phyloP scores from a whole-genome alignment of 2,113 vertebrate genomes.

The Eptesicus fuscus region DNA sequence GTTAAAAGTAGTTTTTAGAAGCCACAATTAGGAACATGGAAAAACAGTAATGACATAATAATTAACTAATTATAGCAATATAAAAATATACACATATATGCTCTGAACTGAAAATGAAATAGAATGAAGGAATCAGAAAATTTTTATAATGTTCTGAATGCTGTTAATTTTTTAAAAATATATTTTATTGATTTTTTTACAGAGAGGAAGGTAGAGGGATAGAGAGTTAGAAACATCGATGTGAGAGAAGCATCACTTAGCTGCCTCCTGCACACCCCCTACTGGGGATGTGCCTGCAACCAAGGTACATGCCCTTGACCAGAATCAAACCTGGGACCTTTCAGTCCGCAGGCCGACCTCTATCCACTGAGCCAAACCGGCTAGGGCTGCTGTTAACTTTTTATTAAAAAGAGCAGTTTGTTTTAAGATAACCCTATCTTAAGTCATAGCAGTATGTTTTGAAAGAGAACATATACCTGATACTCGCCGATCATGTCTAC shows the following conservation, averaged over 20 bases:
- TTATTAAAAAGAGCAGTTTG: background rate
- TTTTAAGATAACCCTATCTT: constrained; percentile 11
- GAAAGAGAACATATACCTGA: constrained; percentile 87
- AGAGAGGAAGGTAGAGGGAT: no score
- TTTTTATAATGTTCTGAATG: constrained; percentile 32
- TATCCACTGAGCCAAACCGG: no score
- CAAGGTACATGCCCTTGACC: no score
- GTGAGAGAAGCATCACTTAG: no score
- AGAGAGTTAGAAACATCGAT: no score
- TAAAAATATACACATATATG: constrained; percentile 22
- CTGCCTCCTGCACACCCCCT: no score
- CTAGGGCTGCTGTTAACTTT: background rate
- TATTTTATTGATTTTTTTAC: no score
- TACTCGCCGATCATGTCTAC: constrained; percentile 94
- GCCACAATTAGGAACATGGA: background rate
- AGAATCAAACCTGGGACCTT: no score
- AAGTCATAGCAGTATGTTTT: constrained; percentile 25
- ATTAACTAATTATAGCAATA: background rate
- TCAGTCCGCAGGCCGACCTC: no score
- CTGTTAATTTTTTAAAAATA: background rate
- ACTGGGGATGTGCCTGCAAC: no score
- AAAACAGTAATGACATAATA: constrained; percentile 13
- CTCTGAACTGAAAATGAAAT: constrained; percentile 1
- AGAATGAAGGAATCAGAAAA: background rate
- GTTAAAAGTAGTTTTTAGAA: background rate